phyloP scores from a whole-genome alignment of 2,888 invertebrate species.

The Lepidocyrtinus sp. region DNA sequence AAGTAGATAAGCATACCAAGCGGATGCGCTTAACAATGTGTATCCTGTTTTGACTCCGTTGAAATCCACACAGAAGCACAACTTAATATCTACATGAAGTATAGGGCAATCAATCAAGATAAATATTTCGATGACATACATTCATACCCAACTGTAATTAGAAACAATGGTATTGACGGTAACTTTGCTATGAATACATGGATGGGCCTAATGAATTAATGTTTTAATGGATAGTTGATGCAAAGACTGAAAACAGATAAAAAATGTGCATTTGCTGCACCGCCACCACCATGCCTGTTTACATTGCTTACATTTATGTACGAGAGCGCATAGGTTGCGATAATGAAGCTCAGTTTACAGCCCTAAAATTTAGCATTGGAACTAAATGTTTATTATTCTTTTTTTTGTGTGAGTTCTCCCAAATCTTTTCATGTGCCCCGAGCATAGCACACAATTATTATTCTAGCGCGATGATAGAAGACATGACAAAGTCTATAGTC shows the following conservation, averaged over 20 bases:
- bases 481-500: not conserved
- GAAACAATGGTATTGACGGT: not conserved
- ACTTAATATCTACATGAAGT: not conserved
- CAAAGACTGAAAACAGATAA: not conserved
- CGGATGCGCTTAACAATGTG: not conserved
- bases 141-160: not conserved
- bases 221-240: not conserved
- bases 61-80: too few species aligned
- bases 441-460: not conserved
- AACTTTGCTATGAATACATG: not conserved
- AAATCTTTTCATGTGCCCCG: not conserved
- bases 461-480: not conserved
- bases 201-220: not conserved
- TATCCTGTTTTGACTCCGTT: not conserved
- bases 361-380: not conserved
- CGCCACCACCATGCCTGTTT: too few species aligned
- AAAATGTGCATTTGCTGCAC: not conserved
- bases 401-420: not conserved
- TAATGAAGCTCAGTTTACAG: too few species aligned
- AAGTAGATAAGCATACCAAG: not conserved
- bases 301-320: too few species aligned
- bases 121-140: not conserved
- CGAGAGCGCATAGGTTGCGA: too few species aligned
- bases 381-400: constrained; percentile 20
- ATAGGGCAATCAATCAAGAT: not conserved